Percentiles rank a stretch among this genome's conserved stretches.
phyloP scores from a whole-genome alignment of 1,140 invertebrate species.

The Drosophila cardini region DNA sequence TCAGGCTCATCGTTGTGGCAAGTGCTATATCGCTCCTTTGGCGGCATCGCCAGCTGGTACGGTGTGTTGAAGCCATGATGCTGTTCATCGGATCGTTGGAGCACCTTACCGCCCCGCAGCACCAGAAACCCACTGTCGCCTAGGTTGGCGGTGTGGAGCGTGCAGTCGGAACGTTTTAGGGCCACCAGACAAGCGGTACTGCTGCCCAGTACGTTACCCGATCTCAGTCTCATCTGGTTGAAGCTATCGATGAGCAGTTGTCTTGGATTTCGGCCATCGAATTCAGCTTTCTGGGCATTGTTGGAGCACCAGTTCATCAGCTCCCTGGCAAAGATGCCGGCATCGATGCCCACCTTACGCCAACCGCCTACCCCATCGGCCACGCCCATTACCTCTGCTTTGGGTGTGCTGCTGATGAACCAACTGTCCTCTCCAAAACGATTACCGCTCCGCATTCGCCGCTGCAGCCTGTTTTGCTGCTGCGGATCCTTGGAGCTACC shows the following conservation, averaged over 20 bases:
- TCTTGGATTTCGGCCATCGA: slow-evolving; percentile 45
- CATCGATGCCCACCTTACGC: slow-evolving; percentile 56
- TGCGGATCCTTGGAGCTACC: slow-evolving; percentile 35
- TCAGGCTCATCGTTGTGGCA: slow-evolving; percentile 38
- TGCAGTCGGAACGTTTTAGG: slow-evolving; percentile 44
- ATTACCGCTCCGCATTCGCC: background rate
- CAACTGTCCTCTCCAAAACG: slow-evolving; percentile 68
- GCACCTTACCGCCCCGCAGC: slow-evolving; percentile 39
- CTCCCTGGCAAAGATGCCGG: slow-evolving; percentile 59
- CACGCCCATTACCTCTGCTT: slow-evolving; percentile 60
- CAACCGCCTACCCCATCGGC: slow-evolving; percentile 68
- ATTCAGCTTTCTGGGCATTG: slow-evolving; percentile 13
- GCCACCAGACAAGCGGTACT: slow-evolving; percentile 66
- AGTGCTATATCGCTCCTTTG: background rate
- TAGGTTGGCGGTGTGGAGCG: slow-evolving; percentile 60
- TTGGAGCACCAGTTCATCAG: slow-evolving; percentile 53
- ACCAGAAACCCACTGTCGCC: slow-evolving; percentile 66
- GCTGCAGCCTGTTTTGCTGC: background rate
- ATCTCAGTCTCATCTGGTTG: slow-evolving; percentile 11
- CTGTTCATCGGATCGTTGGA: slow-evolving; percentile 53
- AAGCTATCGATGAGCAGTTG: slow-evolving; percentile 52
- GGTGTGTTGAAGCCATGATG: slow-evolving; percentile 60
- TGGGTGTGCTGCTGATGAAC: slow-evolving; percentile 55
- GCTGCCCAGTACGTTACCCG: slow-evolving; percentile 34
- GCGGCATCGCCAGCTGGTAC: slow-evolving; percentile 52